Conservation (phyloP, 2,797 vertebrate species). For the Vireo griseus region DNA sequence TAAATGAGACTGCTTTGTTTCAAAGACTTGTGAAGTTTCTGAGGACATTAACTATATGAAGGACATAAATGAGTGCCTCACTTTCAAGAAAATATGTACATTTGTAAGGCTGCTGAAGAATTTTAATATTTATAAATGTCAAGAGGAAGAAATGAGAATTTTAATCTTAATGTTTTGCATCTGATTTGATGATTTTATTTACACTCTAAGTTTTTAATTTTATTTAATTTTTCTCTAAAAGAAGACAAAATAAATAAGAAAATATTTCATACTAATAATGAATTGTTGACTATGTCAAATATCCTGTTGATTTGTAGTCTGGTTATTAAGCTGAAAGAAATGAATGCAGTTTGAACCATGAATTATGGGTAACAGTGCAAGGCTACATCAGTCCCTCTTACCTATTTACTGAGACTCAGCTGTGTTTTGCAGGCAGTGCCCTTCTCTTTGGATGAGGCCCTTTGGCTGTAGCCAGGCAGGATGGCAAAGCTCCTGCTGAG, state of each 20-base stretch:
- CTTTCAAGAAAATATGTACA: not conserved
- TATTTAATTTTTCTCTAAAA: not conserved
- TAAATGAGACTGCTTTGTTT: not conserved
- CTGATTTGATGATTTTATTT: not conserved
- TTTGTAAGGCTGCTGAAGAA: not conserved
- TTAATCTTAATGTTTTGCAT: not conserved
- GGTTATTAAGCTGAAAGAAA: not conserved
- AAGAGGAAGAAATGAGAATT: not conserved
- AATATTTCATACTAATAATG: not conserved
- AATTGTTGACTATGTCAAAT: not conserved
- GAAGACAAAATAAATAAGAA: not conserved
- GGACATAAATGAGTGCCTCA: not conserved
- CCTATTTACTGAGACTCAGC: not conserved
- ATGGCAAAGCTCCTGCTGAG: not conserved
- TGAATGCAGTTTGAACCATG: not conserved
- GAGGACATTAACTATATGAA: not conserved
- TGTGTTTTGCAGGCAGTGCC: not conserved
- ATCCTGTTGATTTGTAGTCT: not conserved
- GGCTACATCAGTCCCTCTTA: not conserved
- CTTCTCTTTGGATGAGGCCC: not conserved
- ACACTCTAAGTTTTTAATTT: not conserved
- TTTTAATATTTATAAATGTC: not conserved
- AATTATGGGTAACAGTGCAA: not conserved
- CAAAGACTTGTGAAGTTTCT: not conserved
- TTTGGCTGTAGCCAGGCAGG: fast-evolving